phyloP scores from a whole-genome alignment of 1,140 invertebrate species.

The Hyposmocoma kahamanoa region DNA sequence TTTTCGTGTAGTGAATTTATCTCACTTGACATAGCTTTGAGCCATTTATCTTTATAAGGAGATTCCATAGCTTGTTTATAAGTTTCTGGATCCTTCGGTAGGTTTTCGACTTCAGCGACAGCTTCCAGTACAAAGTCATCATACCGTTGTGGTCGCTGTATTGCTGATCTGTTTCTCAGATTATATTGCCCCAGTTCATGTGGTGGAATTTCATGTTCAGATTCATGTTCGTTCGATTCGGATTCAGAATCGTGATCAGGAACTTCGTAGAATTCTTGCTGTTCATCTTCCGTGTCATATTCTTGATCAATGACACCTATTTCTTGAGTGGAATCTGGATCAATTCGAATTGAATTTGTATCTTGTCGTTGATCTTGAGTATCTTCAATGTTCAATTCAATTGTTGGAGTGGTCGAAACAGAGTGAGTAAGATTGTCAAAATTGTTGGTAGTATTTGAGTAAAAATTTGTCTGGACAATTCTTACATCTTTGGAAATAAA shows the following conservation, averaged over 20 bases:
- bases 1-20: slow-evolving; percentile 12
- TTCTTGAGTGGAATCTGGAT: slow-evolving; percentile 1
- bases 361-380: background rate
- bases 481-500: background rate
- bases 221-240: background rate
- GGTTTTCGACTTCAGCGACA: slow-evolving; percentile 4
- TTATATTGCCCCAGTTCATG: background rate
- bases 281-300: background rate
- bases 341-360: background rate
- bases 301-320: background rate
- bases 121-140: slow-evolving; percentile 6
- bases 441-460: background rate
- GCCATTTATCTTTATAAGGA: slow-evolving; percentile 15
- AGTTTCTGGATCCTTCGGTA: slow-evolving; percentile 1
- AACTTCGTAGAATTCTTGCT: background rate
- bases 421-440: background rate
- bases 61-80: slow-evolving; percentile 7
- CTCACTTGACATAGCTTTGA: slow-evolving; percentile 21
- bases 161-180: slow-evolving; percentile 4
- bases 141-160: background rate
- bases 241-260: background rate
- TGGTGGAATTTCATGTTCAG: background rate
- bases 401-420: background rate
- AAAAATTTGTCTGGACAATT: background rate
- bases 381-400: background rate